Conservation (phyloP, 2,113 vertebrate genomes). For the Etheostoma spectabile region DNA sequence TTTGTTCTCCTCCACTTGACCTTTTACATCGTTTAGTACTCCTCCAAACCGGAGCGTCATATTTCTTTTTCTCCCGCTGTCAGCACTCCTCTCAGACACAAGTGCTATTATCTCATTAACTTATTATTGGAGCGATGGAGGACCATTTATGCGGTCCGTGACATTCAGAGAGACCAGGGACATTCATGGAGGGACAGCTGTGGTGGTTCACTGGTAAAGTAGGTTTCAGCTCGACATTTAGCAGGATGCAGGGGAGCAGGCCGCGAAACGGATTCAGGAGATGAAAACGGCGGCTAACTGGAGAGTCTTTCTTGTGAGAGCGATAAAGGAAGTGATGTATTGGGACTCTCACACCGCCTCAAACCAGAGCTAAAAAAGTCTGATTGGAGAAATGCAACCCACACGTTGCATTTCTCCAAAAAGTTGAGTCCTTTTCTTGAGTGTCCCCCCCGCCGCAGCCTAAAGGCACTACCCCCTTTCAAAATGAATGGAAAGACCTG, state of each 20-base stretch:
- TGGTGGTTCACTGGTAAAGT: background rate
- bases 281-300: background rate
- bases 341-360: too few relatives aligned
- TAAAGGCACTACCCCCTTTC: too few relatives aligned
- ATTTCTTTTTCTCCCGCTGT: constrained; percentile 51
- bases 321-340: too few relatives aligned
- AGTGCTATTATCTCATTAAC: constrained; percentile 71
- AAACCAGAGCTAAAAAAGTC: too few relatives aligned
- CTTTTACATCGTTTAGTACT: constrained; percentile 58
- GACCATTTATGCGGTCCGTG: constrained; percentile 56
- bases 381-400: too few relatives aligned
- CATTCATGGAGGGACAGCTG: constrained; percentile 44
- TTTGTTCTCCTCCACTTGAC: constrained; percentile 59
- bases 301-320: background rate
- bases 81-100: constrained; percentile 64
- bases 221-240: constrained; percentile 9
- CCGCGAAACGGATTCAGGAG: background rate
- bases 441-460: too few relatives aligned
- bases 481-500: too few relatives aligned
- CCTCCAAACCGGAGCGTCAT: constrained; percentile 51
- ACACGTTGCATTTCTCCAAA: too few relatives aligned
- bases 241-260: background rate
- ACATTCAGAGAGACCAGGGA: constrained; percentile 66
- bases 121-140: constrained; percentile 43
- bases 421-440: too few relatives aligned